These are phyloP conservation scores for Caenorhabditis wallacei DNA, from an alignment of 2,888 invertebrate genomes.

Conservation along the genomic window DNA sequence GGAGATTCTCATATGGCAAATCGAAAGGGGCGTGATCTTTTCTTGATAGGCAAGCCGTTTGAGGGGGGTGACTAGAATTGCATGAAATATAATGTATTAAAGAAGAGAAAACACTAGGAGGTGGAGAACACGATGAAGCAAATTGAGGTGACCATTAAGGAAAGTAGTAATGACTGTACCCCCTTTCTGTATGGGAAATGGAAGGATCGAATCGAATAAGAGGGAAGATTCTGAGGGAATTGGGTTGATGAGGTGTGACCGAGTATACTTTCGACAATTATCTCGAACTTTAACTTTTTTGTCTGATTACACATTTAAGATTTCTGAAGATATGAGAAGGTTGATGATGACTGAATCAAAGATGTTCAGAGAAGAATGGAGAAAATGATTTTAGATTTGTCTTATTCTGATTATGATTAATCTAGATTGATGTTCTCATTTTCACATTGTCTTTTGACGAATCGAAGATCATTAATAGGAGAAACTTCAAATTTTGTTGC, in stretches of 20 bases:
- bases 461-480: conserved; percentile 28
- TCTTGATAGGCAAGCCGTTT: conserved; percentile 49
- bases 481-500: not conserved
- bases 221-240: conserved; percentile 17
- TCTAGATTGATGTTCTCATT: no score
- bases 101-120: conserved; percentile 12
- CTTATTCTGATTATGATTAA: no score
- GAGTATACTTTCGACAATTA: conserved; percentile 9
- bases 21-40: conserved; percentile 21
- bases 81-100: conserved; percentile 23
- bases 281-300: conserved; percentile 11
- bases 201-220: not conserved
- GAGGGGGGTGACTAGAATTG: conserved; percentile 34
- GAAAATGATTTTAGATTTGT: no score
- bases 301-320: not conserved
- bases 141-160: conserved; percentile 60
- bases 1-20: conserved; percentile 16
- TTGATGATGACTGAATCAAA: not conserved
- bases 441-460: conserved; percentile 19
- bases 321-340: not conserved
- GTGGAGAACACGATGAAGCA: conserved; percentile 25
- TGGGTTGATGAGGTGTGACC: conserved; percentile 59
- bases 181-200: conserved; percentile 32
- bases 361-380: no score
- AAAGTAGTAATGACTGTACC: conserved; percentile 53